A percentile compares a stretch with the other conserved stretches of the same genome.
These are phyloP conservation scores for Meiosimyza platycephala DNA, from an alignment of 2,888 invertebrate genomes.

Conservation along the genomic window DNA sequence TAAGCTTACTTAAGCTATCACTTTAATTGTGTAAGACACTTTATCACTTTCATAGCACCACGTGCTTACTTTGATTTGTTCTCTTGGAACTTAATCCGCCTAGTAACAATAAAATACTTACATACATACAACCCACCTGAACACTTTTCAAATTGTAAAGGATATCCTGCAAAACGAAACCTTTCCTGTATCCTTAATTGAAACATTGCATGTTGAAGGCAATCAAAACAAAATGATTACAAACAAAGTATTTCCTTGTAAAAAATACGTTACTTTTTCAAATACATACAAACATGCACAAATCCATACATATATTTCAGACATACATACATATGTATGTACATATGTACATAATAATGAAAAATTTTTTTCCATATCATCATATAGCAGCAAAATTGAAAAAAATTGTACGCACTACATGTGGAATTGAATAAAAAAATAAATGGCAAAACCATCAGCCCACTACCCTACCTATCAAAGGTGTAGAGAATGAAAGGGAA, in stretches of 20 bases:
- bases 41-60: too few relatives aligned
- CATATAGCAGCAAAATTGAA: neutral
- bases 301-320: neutral
- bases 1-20: too few relatives aligned
- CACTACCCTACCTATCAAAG: neutral
- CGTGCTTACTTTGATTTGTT: too few relatives aligned
- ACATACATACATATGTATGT: too few relatives aligned
- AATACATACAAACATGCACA: neutral
- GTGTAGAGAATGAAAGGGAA: conserved; percentile 9
- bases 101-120: too few relatives aligned
- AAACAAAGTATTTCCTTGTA: neutral
- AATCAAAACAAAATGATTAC: neutral
- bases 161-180: too few relatives aligned
- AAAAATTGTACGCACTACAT: neutral
- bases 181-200: neutral
- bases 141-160: too few relatives aligned
- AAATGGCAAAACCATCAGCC: neutral
- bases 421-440: neutral
- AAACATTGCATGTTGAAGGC: conserved; percentile 5
- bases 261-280: conserved; percentile 28
- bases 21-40: too few relatives aligned
- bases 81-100: too few relatives aligned
- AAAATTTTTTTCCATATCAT: neutral
- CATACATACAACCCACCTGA: too few relatives aligned
- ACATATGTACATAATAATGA: neutral